phyloP scores from a whole-genome alignment of 2,113 vertebrate genomes.

The Neomonachus schauinslandi region DNA sequence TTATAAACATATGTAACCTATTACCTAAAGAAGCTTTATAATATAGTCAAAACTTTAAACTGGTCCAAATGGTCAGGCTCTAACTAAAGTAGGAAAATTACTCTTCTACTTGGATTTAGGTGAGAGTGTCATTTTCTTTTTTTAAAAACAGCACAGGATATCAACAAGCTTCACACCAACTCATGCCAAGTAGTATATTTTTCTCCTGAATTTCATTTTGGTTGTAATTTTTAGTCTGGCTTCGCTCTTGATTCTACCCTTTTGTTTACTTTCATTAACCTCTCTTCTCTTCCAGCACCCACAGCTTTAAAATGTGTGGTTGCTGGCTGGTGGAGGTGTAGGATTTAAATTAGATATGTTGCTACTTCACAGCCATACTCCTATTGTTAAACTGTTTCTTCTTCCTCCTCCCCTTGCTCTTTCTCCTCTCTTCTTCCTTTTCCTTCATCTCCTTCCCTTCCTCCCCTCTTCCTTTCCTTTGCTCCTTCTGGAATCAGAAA shows the following conservation, averaged over 20 bases:
- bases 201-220: neutral
- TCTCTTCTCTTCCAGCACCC: neutral
- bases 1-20: conserved; percentile 71
- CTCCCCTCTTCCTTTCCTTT: neutral
- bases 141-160: neutral
- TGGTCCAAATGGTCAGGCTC: conserved; percentile 14
- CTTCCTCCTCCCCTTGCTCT: neutral
- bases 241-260: neutral
- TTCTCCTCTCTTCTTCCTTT: neutral
- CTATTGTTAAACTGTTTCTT: neutral
- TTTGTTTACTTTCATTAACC: neutral
- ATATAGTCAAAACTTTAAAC: conserved; percentile 59
- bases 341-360: neutral
- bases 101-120: neutral
- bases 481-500: neutral
- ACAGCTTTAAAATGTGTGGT: neutral
- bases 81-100: conserved; percentile 43
- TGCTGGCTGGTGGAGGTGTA: neutral
- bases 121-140: conserved; percentile 38
- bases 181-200: neutral
- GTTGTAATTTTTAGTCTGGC: neutral
- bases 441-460: neutral
- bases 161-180: neutral
- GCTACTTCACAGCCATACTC: neutral
- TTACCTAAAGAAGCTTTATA: conserved; percentile 62